Evolutionary conservation across 1,140 invertebrate species (phyloP).

Genomic region (Drosophila parabipectinata): DNA sequence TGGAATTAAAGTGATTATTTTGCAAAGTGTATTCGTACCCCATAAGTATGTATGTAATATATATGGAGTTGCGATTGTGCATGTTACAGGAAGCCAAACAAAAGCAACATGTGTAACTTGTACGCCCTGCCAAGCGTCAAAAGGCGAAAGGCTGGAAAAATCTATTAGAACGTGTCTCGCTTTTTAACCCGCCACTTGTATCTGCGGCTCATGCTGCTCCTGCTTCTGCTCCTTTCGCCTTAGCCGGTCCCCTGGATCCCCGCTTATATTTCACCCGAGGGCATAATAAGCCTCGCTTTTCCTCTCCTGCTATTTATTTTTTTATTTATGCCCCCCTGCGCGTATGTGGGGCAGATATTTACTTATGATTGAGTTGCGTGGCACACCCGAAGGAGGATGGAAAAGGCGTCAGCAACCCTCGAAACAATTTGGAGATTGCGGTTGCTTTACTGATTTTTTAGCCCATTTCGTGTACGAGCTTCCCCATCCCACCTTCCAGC

Average conservation of each 20-base stretch:
- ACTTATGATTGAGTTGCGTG: slow-evolving; percentile 81
- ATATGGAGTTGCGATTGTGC: slow-evolving; percentile 15
- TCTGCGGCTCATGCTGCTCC: not conserved
- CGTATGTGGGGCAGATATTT: slow-evolving; percentile 66
- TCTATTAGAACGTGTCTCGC: slow-evolving; percentile 80
- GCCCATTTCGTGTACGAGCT: slow-evolving; percentile 60
- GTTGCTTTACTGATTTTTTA: slow-evolving; percentile 81
- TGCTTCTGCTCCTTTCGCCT: slow-evolving; percentile 1
- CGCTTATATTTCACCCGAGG: slow-evolving; percentile 75
- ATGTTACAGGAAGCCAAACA: slow-evolving; percentile 79
- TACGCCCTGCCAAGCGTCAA: slow-evolving; percentile 63
- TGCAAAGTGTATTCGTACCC: not conserved
- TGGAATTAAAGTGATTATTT: too few species aligned
- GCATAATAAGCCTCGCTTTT: slow-evolving; percentile 71
- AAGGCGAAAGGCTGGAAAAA: slow-evolving; percentile 77
- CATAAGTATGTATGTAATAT: too few species aligned
- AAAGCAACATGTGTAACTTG: slow-evolving; percentile 81
- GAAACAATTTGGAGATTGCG: slow-evolving; percentile 82
- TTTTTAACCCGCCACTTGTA: slow-evolving; percentile 63
- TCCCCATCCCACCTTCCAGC: slow-evolving; percentile 1
- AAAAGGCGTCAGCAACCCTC: slow-evolving; percentile 37
- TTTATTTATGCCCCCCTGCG: slow-evolving; percentile 58
- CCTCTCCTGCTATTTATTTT: slow-evolving; percentile 16
- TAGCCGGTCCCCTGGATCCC: slow-evolving; percentile 16
- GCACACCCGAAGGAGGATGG: slow-evolving; percentile 35